A percentile compares a stretch with the other conserved stretches of the same genome.
Conservation (phyloP, 2,797 vertebrate genomes). For the Setipinna tenuifilis region DNA sequence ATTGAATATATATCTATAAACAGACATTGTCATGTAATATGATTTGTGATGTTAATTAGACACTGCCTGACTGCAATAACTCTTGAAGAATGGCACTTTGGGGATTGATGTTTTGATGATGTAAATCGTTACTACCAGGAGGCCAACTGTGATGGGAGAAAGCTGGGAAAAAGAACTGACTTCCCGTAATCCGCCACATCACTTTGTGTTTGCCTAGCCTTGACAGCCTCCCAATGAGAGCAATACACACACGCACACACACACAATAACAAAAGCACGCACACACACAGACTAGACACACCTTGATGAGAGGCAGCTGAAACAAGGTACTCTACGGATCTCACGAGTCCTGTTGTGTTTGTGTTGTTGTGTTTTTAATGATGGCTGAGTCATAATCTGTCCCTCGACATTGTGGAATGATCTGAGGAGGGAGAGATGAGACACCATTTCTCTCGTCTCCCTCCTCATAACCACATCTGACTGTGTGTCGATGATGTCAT, state of each 20-base stretch:
- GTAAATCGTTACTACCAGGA: too few species aligned
- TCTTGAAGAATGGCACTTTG: background rate
- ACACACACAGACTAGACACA: background rate
- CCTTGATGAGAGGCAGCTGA: background rate
- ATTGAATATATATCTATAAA: too few species aligned
- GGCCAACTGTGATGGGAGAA: too few species aligned
- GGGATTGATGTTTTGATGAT: background rate
- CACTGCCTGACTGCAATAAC: background rate
- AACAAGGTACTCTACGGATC: background rate
- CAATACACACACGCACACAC: background rate
- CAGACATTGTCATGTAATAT: too few species aligned
- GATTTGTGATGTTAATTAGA: background rate
- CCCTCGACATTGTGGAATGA: background rate
- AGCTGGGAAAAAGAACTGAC: too few species aligned
- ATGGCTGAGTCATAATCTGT: background rate
- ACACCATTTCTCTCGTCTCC: background rate
- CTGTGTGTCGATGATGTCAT: background rate
- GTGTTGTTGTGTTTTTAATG: background rate
- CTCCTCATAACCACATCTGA: background rate
- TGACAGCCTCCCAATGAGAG: too few species aligned
- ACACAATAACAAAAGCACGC: too few species aligned
- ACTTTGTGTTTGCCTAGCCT: too few species aligned
- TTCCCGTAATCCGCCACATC: too few species aligned
- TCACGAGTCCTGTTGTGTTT: background rate
- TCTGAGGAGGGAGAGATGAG: background rate